Percentiles rank a stretch among this genome's conserved stretches.
phyloP scores from a whole-genome alignment of 2,113 vertebrate genomes.

The Xenopus borealis region DNA sequence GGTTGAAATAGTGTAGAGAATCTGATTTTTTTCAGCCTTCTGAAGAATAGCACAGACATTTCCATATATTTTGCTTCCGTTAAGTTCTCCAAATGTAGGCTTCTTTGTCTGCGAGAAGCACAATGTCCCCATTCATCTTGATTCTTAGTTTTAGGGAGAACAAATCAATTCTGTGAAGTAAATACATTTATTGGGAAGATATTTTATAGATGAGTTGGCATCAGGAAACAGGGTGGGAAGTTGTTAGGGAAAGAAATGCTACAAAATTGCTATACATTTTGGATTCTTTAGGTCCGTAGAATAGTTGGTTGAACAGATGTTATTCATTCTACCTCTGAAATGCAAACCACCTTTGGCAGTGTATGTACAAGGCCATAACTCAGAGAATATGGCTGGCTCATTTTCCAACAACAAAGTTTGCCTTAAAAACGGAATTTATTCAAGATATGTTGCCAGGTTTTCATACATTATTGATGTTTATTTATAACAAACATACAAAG shows the following conservation, averaged over 20 bases:
- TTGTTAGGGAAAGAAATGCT: not conserved
- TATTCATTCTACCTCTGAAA: conserved; percentile 9
- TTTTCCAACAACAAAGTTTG: not conserved
- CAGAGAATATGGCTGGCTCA: conserved; percentile 1
- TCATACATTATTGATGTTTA: too few species aligned
- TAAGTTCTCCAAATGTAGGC: too few species aligned
- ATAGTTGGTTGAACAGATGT: conserved; percentile 2
- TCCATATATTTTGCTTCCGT: too few species aligned
- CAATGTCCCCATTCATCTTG: too few species aligned
- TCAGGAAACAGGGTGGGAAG: conserved; percentile 12
- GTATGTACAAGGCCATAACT: not conserved
- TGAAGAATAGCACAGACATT: too few species aligned
- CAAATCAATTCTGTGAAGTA: too few species aligned
- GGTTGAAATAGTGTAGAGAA: too few species aligned
- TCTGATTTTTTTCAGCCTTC: too few species aligned
- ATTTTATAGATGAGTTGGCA: not conserved
- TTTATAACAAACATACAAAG: too few species aligned
- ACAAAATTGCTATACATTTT: conserved; percentile 7
- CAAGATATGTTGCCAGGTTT: not conserved
- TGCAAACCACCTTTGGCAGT: conserved; percentile 29
- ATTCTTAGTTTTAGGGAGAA: too few species aligned
- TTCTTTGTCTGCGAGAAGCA: too few species aligned
- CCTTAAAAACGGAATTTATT: not conserved
- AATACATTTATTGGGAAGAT: not conserved
- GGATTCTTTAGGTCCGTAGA: not conserved